phyloP scores from a whole-genome alignment of 1,140 invertebrate species.

The Penaeus japonicus region DNA sequence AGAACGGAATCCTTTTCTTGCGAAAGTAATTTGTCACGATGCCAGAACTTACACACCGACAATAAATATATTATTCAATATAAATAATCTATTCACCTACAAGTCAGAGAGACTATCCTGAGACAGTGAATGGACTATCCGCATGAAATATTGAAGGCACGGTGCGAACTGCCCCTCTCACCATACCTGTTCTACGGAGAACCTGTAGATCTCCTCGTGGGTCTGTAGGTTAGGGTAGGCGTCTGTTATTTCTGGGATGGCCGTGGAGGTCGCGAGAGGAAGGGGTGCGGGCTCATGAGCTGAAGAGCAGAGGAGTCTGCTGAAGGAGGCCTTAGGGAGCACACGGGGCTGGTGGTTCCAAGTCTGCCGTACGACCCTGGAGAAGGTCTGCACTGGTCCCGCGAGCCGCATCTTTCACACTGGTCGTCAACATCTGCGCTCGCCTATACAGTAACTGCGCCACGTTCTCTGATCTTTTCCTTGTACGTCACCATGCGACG shows the following conservation, averaged over 20 bases:
- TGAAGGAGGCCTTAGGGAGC: not conserved
- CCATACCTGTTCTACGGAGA: slow-evolving; percentile 61
- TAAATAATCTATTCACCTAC: too few relatives aligned
- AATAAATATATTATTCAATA: too few relatives aligned
- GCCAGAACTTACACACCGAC: too few relatives aligned
- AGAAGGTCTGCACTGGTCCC: not conserved
- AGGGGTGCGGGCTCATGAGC: not conserved
- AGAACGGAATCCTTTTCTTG: too few relatives aligned
- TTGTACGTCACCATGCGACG: too few relatives aligned
- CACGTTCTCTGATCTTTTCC: too few relatives aligned
- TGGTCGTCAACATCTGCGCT: not conserved
- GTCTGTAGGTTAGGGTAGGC: slow-evolving; percentile 60
- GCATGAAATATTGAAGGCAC: too few relatives aligned
- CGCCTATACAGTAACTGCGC: too few relatives aligned
- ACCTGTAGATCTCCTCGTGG: slow-evolving; percentile 61
- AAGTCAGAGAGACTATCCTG: too few relatives aligned
- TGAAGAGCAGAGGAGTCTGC: not conserved
- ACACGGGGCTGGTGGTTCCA: not conserved
- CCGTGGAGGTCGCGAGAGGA: not conserved
- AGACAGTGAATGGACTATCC: too few relatives aligned
- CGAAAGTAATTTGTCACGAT: too few relatives aligned
- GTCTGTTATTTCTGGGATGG: slow-evolving; percentile 60
- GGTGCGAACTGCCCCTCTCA: too few relatives aligned
- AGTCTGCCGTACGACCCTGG: not conserved
- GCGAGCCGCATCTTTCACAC: not conserved